These are phyloP conservation scores for Drosophila aff. DNA, from an alignment of 1,140 invertebrate genomes.

Conservation along the genomic window DNA sequence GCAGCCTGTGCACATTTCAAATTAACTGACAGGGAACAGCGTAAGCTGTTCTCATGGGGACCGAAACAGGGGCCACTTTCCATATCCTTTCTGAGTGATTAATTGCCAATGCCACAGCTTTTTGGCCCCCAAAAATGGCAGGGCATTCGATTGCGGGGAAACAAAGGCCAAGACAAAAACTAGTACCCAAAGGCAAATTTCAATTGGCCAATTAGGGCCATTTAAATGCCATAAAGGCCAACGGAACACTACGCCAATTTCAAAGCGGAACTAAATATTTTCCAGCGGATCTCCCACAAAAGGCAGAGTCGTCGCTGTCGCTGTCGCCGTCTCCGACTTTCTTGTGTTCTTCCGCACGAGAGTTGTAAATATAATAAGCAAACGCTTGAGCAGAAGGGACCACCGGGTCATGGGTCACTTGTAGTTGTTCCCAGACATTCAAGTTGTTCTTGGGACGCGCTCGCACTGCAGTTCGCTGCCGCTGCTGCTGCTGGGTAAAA, in stretches of 20 bases:
- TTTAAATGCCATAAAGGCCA: conserved; percentile 52
- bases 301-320: conserved; percentile 12
- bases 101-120: conserved; percentile 39
- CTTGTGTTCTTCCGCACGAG: conserved; percentile 1
- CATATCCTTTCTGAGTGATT: conserved; percentile 36
- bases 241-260: conserved; percentile 19
- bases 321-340: conserved; percentile 8
- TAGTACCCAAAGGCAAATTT: conserved; percentile 37
- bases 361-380: conserved; percentile 59
- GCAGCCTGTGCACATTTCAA: conserved; percentile 31
- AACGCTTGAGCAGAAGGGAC: conserved; percentile 2
- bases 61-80: neutral
- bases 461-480: neutral
- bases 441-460: conserved; percentile 7
- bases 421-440: conserved; percentile 18
- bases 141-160: conserved; percentile 24
- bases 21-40: conserved; percentile 23
- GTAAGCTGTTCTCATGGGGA: conserved; percentile 9
- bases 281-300: conserved; percentile 23
- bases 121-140: neutral
- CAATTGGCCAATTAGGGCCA: conserved; percentile 72
- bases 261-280: conserved; percentile 43
- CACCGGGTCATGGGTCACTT: conserved; percentile 21
- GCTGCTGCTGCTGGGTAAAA: conserved; percentile 18
- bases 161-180: conserved; percentile 27